Conservation (phyloP, 2,888 invertebrate species). For the Sphaerophoria rueppellii region DNA sequence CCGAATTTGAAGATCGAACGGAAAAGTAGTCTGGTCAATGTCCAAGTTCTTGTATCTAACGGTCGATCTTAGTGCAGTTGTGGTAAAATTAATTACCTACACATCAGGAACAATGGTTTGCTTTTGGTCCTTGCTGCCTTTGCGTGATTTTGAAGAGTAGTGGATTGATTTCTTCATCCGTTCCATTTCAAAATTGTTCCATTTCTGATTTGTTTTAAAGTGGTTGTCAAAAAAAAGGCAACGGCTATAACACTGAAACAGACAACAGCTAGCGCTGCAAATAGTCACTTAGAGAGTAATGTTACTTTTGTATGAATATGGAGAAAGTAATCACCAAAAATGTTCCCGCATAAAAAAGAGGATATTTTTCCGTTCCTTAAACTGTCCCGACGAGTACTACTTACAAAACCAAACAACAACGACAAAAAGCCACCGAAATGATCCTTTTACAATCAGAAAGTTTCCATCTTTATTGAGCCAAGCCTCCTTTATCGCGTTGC, state of each 20-base stretch:
- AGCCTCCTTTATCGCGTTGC: conserved; percentile 29
- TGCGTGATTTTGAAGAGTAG: no score
- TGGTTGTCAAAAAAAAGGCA: conserved; percentile 30
- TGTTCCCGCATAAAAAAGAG: conserved; percentile 50
- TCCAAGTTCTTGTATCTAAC: conserved; percentile 69
- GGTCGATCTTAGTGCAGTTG: conserved; percentile 72
- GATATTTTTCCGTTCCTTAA: conserved; percentile 32
- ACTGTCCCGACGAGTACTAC: conserved; percentile 1
- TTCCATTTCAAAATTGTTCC: no score
- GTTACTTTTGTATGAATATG: conserved; percentile 41
- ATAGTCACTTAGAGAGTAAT: conserved; percentile 53
- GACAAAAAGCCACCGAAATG: conserved; percentile 22
- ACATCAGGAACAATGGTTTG: conserved; percentile 53
- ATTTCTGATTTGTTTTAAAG: no score
- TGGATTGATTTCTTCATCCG: no score
- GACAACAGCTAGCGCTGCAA: conserved; percentile 36
- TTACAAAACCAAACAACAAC: conserved; percentile 14
- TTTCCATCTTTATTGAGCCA: conserved; percentile 33
- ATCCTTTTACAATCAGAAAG: conserved; percentile 44
- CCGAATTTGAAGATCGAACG: no score
- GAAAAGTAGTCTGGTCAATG: conserved; percentile 53
- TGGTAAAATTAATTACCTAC: conserved; percentile 69
- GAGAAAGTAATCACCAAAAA: background rate
- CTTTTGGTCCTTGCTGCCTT: conserved; percentile 13
- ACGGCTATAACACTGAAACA: conserved; percentile 19